phyloP scores from a whole-genome alignment of 2,888 invertebrate species.

The Sphaerophoria taeniata region DNA sequence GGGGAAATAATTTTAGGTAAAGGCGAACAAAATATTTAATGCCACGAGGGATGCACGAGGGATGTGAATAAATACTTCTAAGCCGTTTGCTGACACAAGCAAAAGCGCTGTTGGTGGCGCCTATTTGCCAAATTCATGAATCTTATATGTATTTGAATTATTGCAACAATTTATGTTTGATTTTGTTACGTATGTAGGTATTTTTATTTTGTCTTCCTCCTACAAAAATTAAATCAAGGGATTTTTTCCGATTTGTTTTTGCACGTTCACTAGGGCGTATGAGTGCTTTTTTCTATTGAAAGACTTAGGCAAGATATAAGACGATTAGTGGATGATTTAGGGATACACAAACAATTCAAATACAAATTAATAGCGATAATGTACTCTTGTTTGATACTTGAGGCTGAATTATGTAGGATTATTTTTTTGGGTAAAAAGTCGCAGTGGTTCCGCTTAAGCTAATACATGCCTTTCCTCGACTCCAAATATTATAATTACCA shows the following conservation, averaged over 20 bases:
- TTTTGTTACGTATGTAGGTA: neutral
- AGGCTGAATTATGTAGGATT: too few relatives aligned
- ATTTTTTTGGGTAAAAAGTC: too few relatives aligned
- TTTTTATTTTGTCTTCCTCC: conserved; percentile 10
- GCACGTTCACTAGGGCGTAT: conserved; percentile 31
- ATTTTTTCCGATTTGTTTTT: neutral
- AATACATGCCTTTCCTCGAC: too few relatives aligned
- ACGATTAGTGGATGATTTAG: too few relatives aligned
- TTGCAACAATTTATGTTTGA: conserved; percentile 3
- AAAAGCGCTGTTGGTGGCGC: neutral
- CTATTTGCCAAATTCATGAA: conserved; percentile 3
- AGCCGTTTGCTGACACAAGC: conserved; percentile 26
- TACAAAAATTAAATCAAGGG: too few relatives aligned
- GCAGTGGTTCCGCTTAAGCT: too few relatives aligned
- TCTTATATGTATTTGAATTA: conserved; percentile 20
- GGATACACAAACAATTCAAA: too few relatives aligned
- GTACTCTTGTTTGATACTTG: too few relatives aligned
- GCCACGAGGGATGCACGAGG: conserved; percentile 32
- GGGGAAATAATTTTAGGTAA: neutral
- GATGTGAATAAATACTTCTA: conserved; percentile 55
- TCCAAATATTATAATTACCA: too few relatives aligned
- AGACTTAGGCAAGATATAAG: too few relatives aligned
- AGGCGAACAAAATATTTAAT: conserved; percentile 42
- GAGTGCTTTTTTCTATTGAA: conserved; percentile 6
- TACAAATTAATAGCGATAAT: too few relatives aligned